Conservation (phyloP, 2,888 invertebrate species). For the Matsumyia berberina region DNA sequence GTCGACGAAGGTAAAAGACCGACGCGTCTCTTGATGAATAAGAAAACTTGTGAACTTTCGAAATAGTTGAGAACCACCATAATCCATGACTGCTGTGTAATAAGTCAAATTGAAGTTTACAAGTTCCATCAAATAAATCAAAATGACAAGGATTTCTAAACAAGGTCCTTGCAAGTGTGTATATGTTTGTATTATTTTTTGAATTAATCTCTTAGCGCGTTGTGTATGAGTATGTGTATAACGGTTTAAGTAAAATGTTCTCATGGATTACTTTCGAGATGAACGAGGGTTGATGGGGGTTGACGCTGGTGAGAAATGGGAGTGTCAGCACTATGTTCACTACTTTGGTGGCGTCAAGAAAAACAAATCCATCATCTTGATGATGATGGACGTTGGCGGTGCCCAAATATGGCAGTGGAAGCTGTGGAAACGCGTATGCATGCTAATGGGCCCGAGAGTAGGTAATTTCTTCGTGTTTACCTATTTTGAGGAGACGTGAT, state of each 20-base stretch:
- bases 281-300: slow-evolving; percentile 18
- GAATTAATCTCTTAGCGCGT: no score
- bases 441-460: slow-evolving; percentile 19
- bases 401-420: background rate
- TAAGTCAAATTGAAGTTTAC: no score
- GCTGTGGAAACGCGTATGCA: background rate
- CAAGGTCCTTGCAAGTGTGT: no score
- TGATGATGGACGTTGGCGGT: slow-evolving; percentile 21
- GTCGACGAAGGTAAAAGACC: no score
- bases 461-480: slow-evolving; percentile 12
- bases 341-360: slow-evolving; percentile 10
- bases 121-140: no score
- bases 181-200: no score
- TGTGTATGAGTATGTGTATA: background rate
- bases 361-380: slow-evolving; percentile 47
- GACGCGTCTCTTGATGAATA: no score
- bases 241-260: background rate
- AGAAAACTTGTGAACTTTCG: no score
- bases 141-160: no score
- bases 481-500: slow-evolving; percentile 11
- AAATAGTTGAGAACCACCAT: no score
- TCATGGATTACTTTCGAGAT: slow-evolving; percentile 10
- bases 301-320: slow-evolving; percentile 26
- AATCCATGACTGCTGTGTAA: no score
- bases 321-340: slow-evolving; percentile 30